Evolutionary conservation across 2,113 vertebrate genomes (phyloP), one percentile per base, ranked within the genome.

Genomic region (Ceyx margarethae): DNA sequence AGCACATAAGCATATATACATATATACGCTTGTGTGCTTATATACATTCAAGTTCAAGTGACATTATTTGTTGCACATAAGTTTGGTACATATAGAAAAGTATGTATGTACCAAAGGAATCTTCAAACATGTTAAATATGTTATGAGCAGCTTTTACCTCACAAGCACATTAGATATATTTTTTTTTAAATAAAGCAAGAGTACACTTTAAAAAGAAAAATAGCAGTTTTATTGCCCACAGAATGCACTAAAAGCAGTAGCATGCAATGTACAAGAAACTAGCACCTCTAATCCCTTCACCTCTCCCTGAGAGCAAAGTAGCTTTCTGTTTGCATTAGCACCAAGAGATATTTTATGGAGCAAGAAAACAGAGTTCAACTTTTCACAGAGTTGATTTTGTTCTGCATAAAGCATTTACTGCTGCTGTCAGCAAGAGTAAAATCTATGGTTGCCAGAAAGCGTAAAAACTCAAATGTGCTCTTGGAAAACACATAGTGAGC

Each of bases 401-500:
- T 95, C 93, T 91, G 89, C 88, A 83, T 97, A 94, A 93, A 95
- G 91, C 94, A 93, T 94, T 97, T 96, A 93, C 95, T 92, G 86
- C 96, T 97, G 81, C 93, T 96, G 94, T 96, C 95, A 96, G 91
- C 94, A 95, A 85, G 90, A 93, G 76, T 81, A 95, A 91, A 95
- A 96, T 96, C 94, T 97, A 90, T 89, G 84, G 90, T 95, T 96
- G 89, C 91, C 94, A 95, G 94, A 94, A 90, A 96, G 86, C n/a
- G 11, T 95, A 89, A 93, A 93, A 95, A 93, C 95, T 95, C 81
- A 83, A 76, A 94, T 85, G 76, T 73, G 43, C 73, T 95, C 65
- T 92, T 91, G 81, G 79, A 96, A 90, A 95, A 89, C 85, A 33
- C 88, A 45, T 14, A 93, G 90, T 73, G 86, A 95, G 81, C 81